Base-by-base conservation (phyloP, 1,140 invertebrate genomes). In the Bradysia coprophila region DNA sequence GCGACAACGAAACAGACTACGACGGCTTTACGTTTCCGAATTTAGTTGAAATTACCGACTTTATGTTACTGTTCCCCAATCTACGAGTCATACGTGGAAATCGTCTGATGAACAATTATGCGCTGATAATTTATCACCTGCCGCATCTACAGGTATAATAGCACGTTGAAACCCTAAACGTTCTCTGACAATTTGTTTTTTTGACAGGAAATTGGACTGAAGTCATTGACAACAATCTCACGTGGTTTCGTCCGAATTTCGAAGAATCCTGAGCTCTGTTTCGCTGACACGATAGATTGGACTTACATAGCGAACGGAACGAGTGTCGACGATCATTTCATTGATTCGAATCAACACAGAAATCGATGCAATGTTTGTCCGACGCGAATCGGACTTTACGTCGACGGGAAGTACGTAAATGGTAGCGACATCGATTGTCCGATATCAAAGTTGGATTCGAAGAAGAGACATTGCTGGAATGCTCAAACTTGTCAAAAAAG, bases 251-350 rank as follows among this genome's bases (percentile, higher is more conserved):
- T 97, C 1, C 72, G 85, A 9, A 82, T 98, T 31, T 80, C 84
- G 46, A 83, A 83, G 55, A 96, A 95, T 67, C 74, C 77, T 3
- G 66, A 71, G 22, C 67, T 98, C 2, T 97, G 93, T 60, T 95
- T 84, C 61, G 75, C 81, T n/a, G 69, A 89, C 45, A 92, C 87
- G 0, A 76, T 98, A 23, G 76, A 96, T 57, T 98, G 94, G 93
- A 65, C 71, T 38, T 54, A 66, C 38, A 86, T 95, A 42, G 72
- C 75, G 3, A 63, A 61, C 3, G 62, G 62, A 46, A 61, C n/a
- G 4, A 16, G 8, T 3, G n/a, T 13, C 2, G 23, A 39, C 6
- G 3, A 21, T 5, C n/a, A 38, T 43, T 43, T 38, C 21, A 24
- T 43, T 43, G 21, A 46, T 61, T 59, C n/a, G 55, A 82, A 81